Conservation (phyloP, 92 coral and sea anemone species). For the Heliopora coerulea region DNA sequence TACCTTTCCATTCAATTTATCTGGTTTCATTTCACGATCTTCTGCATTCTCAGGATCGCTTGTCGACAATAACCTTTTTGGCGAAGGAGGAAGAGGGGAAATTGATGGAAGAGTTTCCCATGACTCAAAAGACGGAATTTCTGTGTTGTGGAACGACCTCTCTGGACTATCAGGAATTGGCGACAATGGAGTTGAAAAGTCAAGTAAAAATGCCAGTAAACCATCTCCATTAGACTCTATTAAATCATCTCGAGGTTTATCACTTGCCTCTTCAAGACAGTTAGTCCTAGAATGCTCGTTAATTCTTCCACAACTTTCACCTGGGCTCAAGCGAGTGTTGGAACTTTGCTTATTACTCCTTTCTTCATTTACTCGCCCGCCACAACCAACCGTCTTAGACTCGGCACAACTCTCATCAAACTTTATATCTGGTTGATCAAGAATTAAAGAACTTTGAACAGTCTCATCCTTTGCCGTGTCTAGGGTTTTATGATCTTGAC, state of each 20-base stretch:
- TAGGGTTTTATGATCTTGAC: too few species aligned
- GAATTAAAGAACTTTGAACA: too few species aligned
- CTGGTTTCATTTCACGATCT: not conserved
- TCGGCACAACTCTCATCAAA: not conserved
- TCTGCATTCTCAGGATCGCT: not conserved
- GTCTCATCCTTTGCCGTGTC: too few species aligned
- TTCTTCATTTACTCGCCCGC: not conserved
- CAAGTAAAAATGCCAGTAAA: not conserved
- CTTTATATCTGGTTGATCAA: too few species aligned
- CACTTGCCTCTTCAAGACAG: not conserved
- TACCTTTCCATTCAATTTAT: not conserved
- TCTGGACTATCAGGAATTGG: slow-evolving; percentile 20
- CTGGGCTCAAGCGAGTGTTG: not conserved
- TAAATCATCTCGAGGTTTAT: not conserved
- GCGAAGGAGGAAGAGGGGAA: slow-evolving; percentile 59
- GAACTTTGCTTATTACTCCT: not conserved
- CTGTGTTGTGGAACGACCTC: not conserved
- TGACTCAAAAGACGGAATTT: slow-evolving; percentile 18
- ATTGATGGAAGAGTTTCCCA: slow-evolving; percentile 38
- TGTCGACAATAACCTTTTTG: not conserved
- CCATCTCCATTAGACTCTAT: not conserved
- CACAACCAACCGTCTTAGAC: not conserved
- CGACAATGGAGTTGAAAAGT: slow-evolving; percentile 11
- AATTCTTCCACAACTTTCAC: not conserved
- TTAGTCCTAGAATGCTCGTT: not conserved